Base-by-base conservation (phyloP, 2,797 vertebrate species). In the Eremophila alpestris region DNA sequence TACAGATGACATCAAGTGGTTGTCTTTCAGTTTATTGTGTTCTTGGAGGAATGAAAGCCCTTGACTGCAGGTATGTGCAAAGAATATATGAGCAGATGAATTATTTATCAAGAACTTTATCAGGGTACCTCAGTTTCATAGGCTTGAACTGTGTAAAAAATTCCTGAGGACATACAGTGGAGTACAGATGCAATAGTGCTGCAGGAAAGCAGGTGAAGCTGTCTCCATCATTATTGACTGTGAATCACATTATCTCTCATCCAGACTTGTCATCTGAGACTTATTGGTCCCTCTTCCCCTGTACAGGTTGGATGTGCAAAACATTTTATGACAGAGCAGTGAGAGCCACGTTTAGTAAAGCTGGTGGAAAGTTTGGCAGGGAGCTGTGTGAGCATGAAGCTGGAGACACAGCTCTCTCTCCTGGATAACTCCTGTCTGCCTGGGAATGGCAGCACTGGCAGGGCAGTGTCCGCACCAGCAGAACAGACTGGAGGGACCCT, bases 101-200 rank as follows among this genome's bases (percentile, higher is more conserved):
- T 93, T 84, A 84, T 79, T 93, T 95, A 84, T 70, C n/a, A 76
- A 84, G 48, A 52, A 90, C 71, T 80, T 94, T 94, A 77, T 93
- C 4, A 17, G 79, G 60, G 38, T 87, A 52, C 38, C 49, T 92
- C 87, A 21, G 32, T 70, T 90, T 83, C 78, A 70, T 62, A 74
- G 46, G 41, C 46, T 82, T 73, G 36, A 84, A 63, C n/a, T 63
- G 15, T 2, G 2, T 60, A 90, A 87, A 90, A 76, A 56, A 41
- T 41, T 94, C 36, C 45, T 73, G 18, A 69, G 77, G 51, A 76
- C 13, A 16, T 20, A 29, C 5, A 78, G 36, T n/a, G 23, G 13
- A 75, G 40, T 14, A 48, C 5, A 51, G 1, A 7, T 10, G 30
- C 40, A 75, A 20, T 11, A 40, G 30, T 62, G 73, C 58, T 78